Conservation (phyloP, 2,888 invertebrate species). For the Macrophya alboannulata region DNA sequence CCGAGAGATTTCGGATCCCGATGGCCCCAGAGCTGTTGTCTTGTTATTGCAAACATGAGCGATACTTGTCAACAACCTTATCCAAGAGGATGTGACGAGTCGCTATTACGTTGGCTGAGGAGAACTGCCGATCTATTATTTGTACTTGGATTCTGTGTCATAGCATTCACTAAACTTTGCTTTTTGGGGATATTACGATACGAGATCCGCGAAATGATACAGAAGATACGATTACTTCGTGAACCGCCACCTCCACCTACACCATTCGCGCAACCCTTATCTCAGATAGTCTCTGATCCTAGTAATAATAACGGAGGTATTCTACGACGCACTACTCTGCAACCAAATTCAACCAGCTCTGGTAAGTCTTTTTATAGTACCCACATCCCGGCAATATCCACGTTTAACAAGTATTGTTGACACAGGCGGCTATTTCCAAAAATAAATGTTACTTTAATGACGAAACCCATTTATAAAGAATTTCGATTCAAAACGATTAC, state of each 20-base stretch:
- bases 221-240: slow-evolving; percentile 91
- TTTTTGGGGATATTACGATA: slow-evolving; percentile 93
- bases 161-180: slow-evolving; percentile 94
- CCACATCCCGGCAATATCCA: not conserved
- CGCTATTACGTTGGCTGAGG: slow-evolving; percentile 88
- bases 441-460: not conserved
- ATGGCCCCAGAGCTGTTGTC: slow-evolving; percentile 76
- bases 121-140: slow-evolving; percentile 91
- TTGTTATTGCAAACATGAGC: slow-evolving; percentile 64
- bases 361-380: slow-evolving; percentile 63
- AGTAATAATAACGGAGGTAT: slow-evolving; percentile 71
- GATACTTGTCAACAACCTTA: slow-evolving; percentile 74
- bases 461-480: not conserved
- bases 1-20: slow-evolving; percentile 78
- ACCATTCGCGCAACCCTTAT: slow-evolving; percentile 73
- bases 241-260: slow-evolving; percentile 72
- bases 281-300: slow-evolving; percentile 71
- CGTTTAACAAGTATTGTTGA: not conserved
- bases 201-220: slow-evolving; percentile 95
- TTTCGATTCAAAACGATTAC: not conserved
- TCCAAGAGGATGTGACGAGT: slow-evolving; percentile 86
- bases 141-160: slow-evolving; percentile 92
- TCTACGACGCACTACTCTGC: slow-evolving; percentile 70
- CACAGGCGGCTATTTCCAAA: not conserved
- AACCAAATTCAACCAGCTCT: slow-evolving; percentile 68